A percentile compares a stretch with the other conserved stretches of the same genome.
These are phyloP conservation scores for Mormyrus hasselquistii DNA, from an alignment of 2,797 vertebrate species.

Conservation along the genomic window DNA sequence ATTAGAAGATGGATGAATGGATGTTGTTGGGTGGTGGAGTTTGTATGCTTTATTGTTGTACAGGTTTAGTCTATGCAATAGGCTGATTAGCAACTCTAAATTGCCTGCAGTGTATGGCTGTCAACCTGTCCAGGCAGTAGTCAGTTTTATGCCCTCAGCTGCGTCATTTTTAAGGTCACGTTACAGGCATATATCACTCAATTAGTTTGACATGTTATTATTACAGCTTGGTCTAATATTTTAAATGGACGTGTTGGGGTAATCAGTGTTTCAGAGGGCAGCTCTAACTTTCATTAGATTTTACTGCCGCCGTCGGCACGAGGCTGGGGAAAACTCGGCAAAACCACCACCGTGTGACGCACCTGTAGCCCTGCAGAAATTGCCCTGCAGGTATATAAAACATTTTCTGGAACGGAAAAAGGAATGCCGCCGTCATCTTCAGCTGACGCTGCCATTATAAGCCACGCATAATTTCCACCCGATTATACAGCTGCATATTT, in stretches of 20 bases:
- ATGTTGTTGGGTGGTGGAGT: background rate
- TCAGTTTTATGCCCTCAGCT: background rate
- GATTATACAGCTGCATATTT: background rate
- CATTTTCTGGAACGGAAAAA: background rate
- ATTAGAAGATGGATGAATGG: background rate
- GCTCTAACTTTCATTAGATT: background rate
- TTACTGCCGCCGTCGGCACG: background rate
- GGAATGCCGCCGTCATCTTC: background rate
- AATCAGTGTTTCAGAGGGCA: background rate
- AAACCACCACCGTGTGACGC: background rate
- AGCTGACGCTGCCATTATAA: background rate
- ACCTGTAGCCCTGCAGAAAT: background rate
- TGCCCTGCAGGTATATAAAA: background rate
- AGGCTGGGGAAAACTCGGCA: background rate
- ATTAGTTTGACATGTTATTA: background rate
- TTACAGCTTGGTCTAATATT: background rate
- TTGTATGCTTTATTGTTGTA: background rate
- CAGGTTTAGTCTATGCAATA: background rate
- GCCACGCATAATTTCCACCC: background rate
- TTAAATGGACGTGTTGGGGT: background rate
- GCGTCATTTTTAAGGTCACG: background rate
- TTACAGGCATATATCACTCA: background rate
- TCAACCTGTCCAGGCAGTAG: background rate
- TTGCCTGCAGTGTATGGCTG: background rate
- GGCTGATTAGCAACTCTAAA: background rate